Base-by-base conservation (phyloP, 2,888 invertebrate genomes). In the Conus canariensis region DNA sequence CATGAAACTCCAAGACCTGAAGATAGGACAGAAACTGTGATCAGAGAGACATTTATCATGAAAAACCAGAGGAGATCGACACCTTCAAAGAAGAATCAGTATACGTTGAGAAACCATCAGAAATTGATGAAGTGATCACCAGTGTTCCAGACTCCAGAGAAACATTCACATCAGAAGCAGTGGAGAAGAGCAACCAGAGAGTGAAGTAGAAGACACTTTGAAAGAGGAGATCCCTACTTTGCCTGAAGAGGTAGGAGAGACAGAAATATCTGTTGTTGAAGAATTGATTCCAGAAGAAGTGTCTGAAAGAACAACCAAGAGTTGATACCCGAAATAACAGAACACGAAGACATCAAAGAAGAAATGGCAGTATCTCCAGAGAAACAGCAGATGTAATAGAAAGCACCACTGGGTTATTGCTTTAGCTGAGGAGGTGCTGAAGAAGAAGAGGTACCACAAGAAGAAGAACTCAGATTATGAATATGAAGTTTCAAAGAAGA, bases 281-380 rank as follows among this genome's bases (percentile, higher is more conserved):
- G 2, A 30, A 30, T 2, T 2, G 30, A 30, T 30, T 30, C 30
- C 30, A 30, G 30, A 30, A 30, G 30, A 30, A 30, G 30, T 30
- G 30, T 30, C 30, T 30, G 30, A 30, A 30, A 30, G 30, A 30
- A 30, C 0, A 30, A 30, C 30, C 64, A 14, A 82, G 85, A 16
- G 85, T 85, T 60, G 59, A 89, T 25, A 59, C 91, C 74, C 90
- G 90, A 90, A 90, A 90, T 90, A 22, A 30, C 88, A 45, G 80
- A 91, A 74, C 5, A 83, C 1, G 90, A 90, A 64, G 25, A 59
- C 58, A 14, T 64, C 59, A 87, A 85, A 82, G 89, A 89, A 16
- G 70, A 90, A 87, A 82, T 88, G 59, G 83, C 67, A 60, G 16
- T 87, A 16, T 85, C 25, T 58, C 59, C 77, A 87, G 86, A 85